Conservation (phyloP, 2,797 vertebrate genomes). For the Ctenopoma kingsleyae region DNA sequence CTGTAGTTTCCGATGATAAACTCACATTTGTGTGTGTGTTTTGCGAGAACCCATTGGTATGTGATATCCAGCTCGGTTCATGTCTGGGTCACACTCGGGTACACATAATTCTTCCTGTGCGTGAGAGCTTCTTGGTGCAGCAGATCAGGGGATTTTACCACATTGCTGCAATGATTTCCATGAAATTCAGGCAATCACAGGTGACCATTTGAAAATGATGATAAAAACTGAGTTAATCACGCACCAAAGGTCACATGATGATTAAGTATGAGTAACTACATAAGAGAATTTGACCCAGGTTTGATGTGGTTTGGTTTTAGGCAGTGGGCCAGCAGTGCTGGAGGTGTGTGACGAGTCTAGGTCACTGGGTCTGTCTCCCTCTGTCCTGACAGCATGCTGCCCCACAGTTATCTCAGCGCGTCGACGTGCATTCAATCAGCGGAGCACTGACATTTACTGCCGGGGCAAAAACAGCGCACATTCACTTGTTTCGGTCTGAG, state of each 20-base stretch:
- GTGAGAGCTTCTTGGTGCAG: neutral
- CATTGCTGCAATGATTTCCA: constrained; percentile 17
- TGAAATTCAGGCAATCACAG: constrained; percentile 9
- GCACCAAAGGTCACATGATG: constrained; percentile 18
- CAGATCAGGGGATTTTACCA: neutral
- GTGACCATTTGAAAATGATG: neutral
- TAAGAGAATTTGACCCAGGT: neutral
- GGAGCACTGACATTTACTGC: constrained; percentile 83
- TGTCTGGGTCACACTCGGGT: constrained; percentile 24
- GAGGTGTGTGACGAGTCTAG: constrained; percentile 71
- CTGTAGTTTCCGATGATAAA: constrained; percentile 46
- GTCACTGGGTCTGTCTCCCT: constrained; percentile 60
- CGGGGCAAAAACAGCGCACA: constrained; percentile 42
- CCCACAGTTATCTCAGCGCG: constrained; percentile 68
- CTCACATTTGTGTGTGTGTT: constrained; percentile 8
- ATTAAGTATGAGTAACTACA: constrained; percentile 26
- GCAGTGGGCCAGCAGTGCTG: constrained; percentile 56
- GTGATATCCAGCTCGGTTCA: constrained; percentile 22
- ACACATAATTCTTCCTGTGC: constrained; percentile 14
- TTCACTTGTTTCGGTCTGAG: constrained; percentile 13
- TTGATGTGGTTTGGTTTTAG: constrained; percentile 11
- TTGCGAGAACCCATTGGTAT: neutral
- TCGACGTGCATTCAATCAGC: constrained; percentile 69
- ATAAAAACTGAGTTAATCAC: neutral
- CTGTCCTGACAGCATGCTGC: constrained; percentile 42